These are phyloP conservation scores for Caenorhabditis sp. DNA, from an alignment of 2,888 invertebrate species.

Conservation along the genomic window DNA sequence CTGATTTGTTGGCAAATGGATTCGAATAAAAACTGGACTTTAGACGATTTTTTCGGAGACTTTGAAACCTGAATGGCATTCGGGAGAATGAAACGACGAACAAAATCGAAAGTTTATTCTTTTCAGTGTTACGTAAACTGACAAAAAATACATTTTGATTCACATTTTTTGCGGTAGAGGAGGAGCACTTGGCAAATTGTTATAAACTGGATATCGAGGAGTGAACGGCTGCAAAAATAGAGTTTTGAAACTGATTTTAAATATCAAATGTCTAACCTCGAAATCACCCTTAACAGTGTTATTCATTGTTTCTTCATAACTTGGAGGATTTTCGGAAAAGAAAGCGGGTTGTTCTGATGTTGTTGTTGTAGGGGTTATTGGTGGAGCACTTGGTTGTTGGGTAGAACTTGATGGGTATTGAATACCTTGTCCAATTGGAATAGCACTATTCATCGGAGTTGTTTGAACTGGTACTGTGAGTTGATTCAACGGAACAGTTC, in stretches of 20 bases:
- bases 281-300: slow-evolving; percentile 9
- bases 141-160: background rate
- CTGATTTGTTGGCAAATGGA: too few relatives aligned
- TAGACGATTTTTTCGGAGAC: too few relatives aligned
- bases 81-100: too few relatives aligned
- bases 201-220: slow-evolving; percentile 34
- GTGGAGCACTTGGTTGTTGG: slow-evolving; percentile 4
- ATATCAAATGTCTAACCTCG: slow-evolving; percentile 6
- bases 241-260: background rate
- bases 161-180: slow-evolving; percentile 1
- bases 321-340: slow-evolving; percentile 7
- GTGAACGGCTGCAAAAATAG: slow-evolving; percentile 25
- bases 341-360: background rate
- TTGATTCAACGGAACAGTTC: slow-evolving; percentile 23
- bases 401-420: slow-evolving; percentile 8
- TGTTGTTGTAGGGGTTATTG: background rate
- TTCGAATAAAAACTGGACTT: too few relatives aligned
- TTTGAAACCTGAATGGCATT: too few relatives aligned
- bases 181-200: slow-evolving; percentile 11
- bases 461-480: background rate
- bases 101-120: background rate
- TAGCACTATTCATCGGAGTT: background rate
- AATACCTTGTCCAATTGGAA: background rate
- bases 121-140: background rate
- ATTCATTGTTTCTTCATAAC: slow-evolving; percentile 25